A percentile compares a stretch with the other conserved stretches of the same genome.
Conservation (phyloP, 2,888 invertebrate genomes). For the Pachymerium ferrugineum region DNA sequence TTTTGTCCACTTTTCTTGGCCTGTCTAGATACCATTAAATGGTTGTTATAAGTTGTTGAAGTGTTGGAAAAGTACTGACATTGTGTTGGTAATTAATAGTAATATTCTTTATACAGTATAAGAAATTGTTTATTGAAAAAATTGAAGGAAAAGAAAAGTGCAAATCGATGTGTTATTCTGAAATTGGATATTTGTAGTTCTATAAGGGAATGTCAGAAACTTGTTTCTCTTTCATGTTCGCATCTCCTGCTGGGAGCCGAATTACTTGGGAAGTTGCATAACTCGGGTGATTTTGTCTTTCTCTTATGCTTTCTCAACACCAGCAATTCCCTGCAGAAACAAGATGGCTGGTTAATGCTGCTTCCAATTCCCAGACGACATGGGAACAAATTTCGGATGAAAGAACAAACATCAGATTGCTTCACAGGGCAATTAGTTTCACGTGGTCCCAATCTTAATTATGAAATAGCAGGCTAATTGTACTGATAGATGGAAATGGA, state of each 20-base stretch:
- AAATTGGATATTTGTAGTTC: background rate
- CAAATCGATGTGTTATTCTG: too few species aligned
- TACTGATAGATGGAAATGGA: too few species aligned
- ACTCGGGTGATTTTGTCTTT: background rate
- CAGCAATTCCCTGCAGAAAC: background rate
- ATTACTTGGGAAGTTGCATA: background rate
- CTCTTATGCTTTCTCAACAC: too few species aligned
- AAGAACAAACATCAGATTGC: background rate
- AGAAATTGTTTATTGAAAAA: too few species aligned
- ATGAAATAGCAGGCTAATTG: too few species aligned
- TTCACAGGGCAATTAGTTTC: background rate
- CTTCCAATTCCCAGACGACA: background rate
- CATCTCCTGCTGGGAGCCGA: background rate
- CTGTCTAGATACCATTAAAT: background rate
- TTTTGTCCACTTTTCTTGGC: slow-evolving; percentile 16
- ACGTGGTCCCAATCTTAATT: background rate
- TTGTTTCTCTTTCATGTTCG: background rate
- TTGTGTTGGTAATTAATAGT: too few species aligned
- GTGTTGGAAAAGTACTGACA: too few species aligned
- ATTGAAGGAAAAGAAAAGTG: too few species aligned
- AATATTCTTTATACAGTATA: too few species aligned
- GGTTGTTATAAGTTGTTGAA: background rate
- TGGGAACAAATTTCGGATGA: slow-evolving; percentile 1
- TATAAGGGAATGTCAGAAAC: background rate
- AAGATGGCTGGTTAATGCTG: background rate